These are phyloP conservation scores for Melanaphis sacchari DNA, from an alignment of 1,140 invertebrate genomes.

Conservation along the genomic window DNA sequence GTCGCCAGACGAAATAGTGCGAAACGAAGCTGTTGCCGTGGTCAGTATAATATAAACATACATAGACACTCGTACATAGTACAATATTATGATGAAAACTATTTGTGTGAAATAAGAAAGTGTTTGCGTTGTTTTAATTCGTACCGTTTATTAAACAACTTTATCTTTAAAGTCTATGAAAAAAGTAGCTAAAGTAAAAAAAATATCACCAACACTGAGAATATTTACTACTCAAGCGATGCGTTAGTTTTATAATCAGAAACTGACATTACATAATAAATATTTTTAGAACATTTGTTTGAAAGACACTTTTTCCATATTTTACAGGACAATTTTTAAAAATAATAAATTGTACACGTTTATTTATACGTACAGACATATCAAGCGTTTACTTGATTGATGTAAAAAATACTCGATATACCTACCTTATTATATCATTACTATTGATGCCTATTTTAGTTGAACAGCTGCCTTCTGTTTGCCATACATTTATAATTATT, in stretches of 20 bases:
- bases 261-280: not conserved
- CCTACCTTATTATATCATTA: not conserved
- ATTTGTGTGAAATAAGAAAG: too few species aligned
- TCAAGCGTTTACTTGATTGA: not conserved
- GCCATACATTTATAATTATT: not conserved
- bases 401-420: not conserved
- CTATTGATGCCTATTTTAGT: not conserved
- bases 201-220: not conserved
- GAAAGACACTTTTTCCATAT: not conserved
- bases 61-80: not conserved
- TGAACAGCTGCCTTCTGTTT: not conserved
- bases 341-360: not conserved
- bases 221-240: not conserved
- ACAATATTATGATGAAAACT: not conserved
- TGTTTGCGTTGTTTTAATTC: not conserved
- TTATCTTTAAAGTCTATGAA: not conserved
- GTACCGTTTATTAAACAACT: not conserved
- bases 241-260: too few species aligned
- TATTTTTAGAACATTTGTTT: not conserved
- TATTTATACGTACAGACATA: not conserved
- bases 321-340: not conserved
- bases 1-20: conserved; percentile 92
- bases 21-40: conserved; percentile 95
- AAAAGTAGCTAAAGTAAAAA: not conserved
- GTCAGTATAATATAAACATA: conserved; percentile 66